phyloP scores from a whole-genome alignment of 1,140 invertebrate species.

The Drosophila nigrodunni region DNA sequence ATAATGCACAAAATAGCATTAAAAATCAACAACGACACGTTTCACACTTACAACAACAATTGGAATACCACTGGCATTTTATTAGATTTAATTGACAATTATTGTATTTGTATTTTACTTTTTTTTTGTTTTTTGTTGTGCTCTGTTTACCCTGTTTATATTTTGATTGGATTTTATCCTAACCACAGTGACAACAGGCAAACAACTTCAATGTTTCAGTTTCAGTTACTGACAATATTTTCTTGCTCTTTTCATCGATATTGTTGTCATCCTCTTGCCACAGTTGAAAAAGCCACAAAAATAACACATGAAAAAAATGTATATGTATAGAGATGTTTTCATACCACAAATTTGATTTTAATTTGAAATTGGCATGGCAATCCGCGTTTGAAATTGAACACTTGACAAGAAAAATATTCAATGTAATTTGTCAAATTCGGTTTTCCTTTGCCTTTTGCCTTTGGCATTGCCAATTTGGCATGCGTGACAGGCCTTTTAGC shows the following conservation, averaged over 20 bases:
- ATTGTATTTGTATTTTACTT: conserved; percentile 3
- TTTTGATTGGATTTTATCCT: too few relatives aligned
- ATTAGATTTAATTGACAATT: conserved; percentile 69
- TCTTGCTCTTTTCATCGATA: neutral
- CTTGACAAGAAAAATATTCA: conserved; percentile 4
- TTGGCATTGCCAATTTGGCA: neutral
- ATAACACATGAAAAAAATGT: too few relatives aligned
- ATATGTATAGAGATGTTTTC: conserved; percentile 24
- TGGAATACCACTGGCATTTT: conserved; percentile 54
- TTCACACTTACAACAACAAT: conserved; percentile 24
- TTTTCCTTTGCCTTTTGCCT: neutral
- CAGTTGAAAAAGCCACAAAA: neutral
- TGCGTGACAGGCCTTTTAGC: conserved; percentile 5
- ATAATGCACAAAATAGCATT: conserved; percentile 5
- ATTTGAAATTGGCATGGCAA: conserved; percentile 59
- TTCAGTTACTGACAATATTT: conserved; percentile 18
- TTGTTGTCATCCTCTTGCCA: neutral
- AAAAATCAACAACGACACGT: conserved; percentile 40
- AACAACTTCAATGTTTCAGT: conserved; percentile 6
- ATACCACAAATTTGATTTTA: conserved; percentile 67
- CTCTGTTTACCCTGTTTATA: neutral
- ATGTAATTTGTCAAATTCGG: conserved; percentile 16
- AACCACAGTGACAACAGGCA: conserved; percentile 40
- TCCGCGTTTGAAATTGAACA: conserved; percentile 21
- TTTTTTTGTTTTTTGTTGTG: neutral